Percentiles rank a stretch among this genome's conserved stretches.
Evolutionary conservation across 1,140 invertebrate genomes (phyloP).

Genomic region (Zaprionus inermis): DNA sequence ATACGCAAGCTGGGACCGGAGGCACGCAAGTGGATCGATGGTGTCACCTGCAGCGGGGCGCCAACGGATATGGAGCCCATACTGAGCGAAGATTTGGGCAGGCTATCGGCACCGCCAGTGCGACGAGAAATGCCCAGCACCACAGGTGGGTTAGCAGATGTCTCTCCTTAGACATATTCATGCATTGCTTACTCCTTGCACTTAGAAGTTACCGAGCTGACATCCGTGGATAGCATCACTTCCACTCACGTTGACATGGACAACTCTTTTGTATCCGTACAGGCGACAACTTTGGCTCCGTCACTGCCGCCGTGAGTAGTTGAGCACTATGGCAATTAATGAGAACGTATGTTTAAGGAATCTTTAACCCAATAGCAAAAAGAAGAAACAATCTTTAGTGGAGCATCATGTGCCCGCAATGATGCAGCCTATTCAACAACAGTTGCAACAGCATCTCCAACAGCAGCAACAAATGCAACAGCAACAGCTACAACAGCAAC

Average conservation of each 20-base stretch:
- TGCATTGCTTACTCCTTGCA: conserved; percentile 53
- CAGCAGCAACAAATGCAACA: conserved; percentile 75
- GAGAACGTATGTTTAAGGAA: not conserved
- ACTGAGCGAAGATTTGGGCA: conserved; percentile 64
- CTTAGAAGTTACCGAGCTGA: conserved; percentile 83
- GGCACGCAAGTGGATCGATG: conserved; percentile 82
- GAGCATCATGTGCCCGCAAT: conserved; percentile 67
- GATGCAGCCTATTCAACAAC: conserved; percentile 79
- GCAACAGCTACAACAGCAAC: conserved; percentile 64
- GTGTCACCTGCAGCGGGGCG: conserved; percentile 67
- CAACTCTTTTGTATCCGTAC: conserved; percentile 76
- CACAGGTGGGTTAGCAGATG: conserved; percentile 66
- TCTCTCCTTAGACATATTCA: conserved; percentile 34
- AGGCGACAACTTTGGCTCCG: conserved; percentile 70
- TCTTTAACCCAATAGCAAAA: conserved; percentile 51
- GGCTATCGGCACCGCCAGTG: conserved; percentile 77
- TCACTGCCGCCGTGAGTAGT: conserved; percentile 75
- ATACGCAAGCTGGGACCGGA: conserved; percentile 82
- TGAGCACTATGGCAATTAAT: too few species aligned
- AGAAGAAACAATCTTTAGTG: conserved; percentile 72
- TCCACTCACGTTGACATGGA: conserved; percentile 84
- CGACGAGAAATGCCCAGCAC: conserved; percentile 82
- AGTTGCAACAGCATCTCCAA: conserved; percentile 69
- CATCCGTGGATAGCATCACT: conserved; percentile 82
- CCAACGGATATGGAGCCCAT: conserved; percentile 77